These are phyloP conservation scores for Bombylius discolor DNA, from an alignment of 2,888 invertebrate genomes.

Conservation along the genomic window DNA sequence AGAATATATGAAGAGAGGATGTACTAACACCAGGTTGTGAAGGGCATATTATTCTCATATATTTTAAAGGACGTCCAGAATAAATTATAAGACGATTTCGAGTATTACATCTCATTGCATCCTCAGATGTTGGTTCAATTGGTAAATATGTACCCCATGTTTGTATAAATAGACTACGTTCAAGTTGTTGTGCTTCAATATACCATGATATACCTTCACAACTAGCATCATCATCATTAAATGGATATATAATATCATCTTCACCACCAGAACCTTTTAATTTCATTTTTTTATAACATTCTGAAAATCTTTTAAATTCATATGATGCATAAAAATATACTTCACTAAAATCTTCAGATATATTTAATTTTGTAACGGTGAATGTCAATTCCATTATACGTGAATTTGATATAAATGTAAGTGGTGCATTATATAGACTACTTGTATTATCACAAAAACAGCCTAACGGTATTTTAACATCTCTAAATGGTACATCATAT, in stretches of 20 bases:
- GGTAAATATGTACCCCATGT: conserved; percentile 71
- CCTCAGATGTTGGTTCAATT: conserved; percentile 45
- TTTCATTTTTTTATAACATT: conserved; percentile 51
- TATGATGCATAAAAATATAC: conserved; percentile 64
- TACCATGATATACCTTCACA: conserved; percentile 53
- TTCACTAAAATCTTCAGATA: conserved; percentile 70
- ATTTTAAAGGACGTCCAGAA: conserved; percentile 50
- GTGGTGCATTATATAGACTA: conserved; percentile 43
- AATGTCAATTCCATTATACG: conserved; percentile 63
- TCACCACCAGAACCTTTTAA: conserved; percentile 53
- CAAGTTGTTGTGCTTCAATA: conserved; percentile 63
- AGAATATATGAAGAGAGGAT: conserved; percentile 62
- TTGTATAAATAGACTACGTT: conserved; percentile 65
- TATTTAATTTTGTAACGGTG: conserved; percentile 56
- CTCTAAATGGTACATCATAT: conserved; percentile 55
- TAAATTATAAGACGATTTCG: conserved; percentile 69
- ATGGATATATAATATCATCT: conserved; percentile 49
- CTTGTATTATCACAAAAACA: conserved; percentile 67
- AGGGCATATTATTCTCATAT: conserved; percentile 57
- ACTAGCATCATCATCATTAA: conserved; percentile 40
- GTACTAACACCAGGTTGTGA: conserved; percentile 51
- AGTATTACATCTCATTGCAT: conserved; percentile 58
- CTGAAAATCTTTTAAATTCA: conserved; percentile 49
- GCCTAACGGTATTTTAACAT: conserved; percentile 53
- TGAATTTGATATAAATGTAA: conserved; percentile 52